These are phyloP conservation scores for Thyatira batis DNA, from an alignment of 2,888 invertebrate species.

Conservation along the genomic window DNA sequence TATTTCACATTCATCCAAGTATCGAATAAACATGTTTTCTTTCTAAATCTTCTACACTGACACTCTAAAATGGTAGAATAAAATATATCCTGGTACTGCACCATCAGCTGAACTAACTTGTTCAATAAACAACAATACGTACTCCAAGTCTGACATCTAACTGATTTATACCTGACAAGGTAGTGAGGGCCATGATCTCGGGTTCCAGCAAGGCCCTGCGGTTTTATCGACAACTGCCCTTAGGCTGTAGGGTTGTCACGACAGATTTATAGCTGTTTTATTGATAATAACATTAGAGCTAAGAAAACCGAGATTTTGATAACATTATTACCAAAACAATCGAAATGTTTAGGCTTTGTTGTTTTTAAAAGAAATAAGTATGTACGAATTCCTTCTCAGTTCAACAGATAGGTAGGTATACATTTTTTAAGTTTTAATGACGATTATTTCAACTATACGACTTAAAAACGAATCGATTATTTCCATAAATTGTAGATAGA, in stretches of 20 bases:
- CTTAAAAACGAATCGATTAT: not conserved
- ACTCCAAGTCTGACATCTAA: constrained; percentile 14
- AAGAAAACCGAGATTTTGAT: not conserved
- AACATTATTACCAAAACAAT: not conserved
- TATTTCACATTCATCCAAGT: no score
- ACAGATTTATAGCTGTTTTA: constrained; percentile 4
- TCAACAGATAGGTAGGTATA: no score
- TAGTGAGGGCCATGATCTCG: constrained; percentile 34
- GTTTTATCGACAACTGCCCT: constrained; percentile 36
- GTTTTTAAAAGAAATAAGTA: not conserved
- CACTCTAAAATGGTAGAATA: no score
- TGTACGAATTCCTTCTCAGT: not conserved
- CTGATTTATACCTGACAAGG: constrained; percentile 57
- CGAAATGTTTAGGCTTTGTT: not conserved
- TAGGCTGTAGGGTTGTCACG: constrained; percentile 25
- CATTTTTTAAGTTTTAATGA: no score
- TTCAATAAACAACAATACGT: not conserved
- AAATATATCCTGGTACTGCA: not conserved
- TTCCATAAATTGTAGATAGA: no score
- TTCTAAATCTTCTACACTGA: no score
- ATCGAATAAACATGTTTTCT: no score
- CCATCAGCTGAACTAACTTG: not conserved
- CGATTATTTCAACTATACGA: not conserved
- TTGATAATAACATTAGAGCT: not conserved
- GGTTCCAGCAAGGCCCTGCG: constrained; percentile 26